phyloP scores from a whole-genome alignment of 1,140 invertebrate genomes.

The Eriosoma lanigerum region DNA sequence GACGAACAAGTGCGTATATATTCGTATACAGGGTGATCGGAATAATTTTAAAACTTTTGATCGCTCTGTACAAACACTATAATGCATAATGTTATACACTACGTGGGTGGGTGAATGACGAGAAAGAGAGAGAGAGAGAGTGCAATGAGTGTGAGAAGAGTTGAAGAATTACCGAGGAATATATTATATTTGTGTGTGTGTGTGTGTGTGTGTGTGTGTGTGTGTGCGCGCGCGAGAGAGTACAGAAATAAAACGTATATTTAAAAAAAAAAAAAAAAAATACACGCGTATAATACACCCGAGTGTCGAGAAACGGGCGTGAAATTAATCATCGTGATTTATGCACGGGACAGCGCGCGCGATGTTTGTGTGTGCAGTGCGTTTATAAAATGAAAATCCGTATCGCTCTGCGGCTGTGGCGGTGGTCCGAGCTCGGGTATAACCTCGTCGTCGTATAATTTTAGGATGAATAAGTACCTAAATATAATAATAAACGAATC shows the following conservation, averaged over 20 bases:
- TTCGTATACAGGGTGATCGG: too few species aligned
- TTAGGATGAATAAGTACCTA: too few species aligned
- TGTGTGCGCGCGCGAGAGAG: background rate
- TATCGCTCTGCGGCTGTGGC: background rate
- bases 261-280: background rate
- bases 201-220: background rate
- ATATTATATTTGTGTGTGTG: too few species aligned
- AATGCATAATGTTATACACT: background rate
- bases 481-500: too few species aligned
- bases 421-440: background rate
- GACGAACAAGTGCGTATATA: too few species aligned
- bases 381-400: conserved; percentile 39
- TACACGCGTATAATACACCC: conserved; percentile 4
- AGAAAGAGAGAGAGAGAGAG: background rate
- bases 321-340: conserved; percentile 52
- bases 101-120: background rate
- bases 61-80: too few species aligned
- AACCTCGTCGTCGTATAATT: too few species aligned
- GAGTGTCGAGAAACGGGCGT: conserved; percentile 47
- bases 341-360: conserved; percentile 9
- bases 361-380: background rate
- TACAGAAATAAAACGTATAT: conserved; percentile 41
- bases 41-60: too few species aligned
- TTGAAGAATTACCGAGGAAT: conserved; percentile 34
- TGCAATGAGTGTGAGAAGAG: background rate